Conservation (phyloP, 2,113 vertebrate genomes). For the Hirundichthys speculiger region DNA sequence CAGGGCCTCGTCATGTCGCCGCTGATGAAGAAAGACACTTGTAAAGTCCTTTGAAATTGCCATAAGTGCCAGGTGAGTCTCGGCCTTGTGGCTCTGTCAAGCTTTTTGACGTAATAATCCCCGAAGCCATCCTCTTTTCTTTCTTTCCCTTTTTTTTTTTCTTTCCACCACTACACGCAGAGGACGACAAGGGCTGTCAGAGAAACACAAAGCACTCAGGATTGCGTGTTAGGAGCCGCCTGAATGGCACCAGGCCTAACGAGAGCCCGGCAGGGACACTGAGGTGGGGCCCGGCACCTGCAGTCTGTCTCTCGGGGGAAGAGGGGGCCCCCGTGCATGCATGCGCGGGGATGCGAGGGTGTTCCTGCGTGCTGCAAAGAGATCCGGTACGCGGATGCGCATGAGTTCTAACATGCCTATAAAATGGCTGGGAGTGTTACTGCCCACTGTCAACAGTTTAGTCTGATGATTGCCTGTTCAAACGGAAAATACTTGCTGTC, state of each 20-base stretch:
- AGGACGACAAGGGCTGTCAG: constrained; percentile 63
- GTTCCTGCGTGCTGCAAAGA: neutral
- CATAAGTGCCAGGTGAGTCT: constrained; percentile 11
- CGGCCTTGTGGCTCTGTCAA: constrained; percentile 19
- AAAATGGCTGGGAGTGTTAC: too few relatives aligned
- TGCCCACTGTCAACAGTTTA: too few relatives aligned
- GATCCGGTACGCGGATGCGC: too few relatives aligned
- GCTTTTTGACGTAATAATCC: constrained; percentile 42
- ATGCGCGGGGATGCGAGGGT: constrained; percentile 9
- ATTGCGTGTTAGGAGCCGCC: constrained; percentile 68
- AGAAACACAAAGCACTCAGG: constrained; percentile 69
- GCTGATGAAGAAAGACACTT: neutral
- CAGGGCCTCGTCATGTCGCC: too few relatives aligned
- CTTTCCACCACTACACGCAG: constrained; percentile 25
- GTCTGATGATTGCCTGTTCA: too few relatives aligned
- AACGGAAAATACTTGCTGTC: too few relatives aligned
- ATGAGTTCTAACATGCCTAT: too few relatives aligned
- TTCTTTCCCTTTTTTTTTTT: neutral
- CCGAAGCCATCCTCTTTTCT: constrained; percentile 41
- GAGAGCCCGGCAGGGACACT: constrained; percentile 67
- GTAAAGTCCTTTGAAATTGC: neutral
- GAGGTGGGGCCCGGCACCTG: constrained; percentile 71
- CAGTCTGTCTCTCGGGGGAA: constrained; percentile 55
- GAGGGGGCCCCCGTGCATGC: constrained; percentile 21
- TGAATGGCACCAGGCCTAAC: constrained; percentile 72